Percentiles rank a stretch among this genome's conserved stretches.
phyloP scores from a whole-genome alignment of 1,140 invertebrate genomes.

The Leptoteleia sp. region DNA sequence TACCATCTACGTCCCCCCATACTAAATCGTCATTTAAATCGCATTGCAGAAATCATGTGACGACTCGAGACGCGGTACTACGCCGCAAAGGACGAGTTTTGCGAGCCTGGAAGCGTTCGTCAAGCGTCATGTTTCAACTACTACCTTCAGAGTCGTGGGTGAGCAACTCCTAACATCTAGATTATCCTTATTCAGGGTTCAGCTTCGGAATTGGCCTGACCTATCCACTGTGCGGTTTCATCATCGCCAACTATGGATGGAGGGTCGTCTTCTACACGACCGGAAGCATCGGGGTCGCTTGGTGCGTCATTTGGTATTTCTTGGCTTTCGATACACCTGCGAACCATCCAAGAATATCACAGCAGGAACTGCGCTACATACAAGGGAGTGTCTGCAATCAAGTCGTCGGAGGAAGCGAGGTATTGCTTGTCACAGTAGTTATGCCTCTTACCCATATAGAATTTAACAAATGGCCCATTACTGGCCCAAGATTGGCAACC shows the following conservation, averaged over 20 bases:
- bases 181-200: constrained; percentile 84
- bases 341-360: constrained; percentile 87
- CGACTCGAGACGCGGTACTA: constrained; percentile 54
- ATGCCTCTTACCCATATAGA: too few species aligned
- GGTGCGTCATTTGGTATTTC: constrained; percentile 88
- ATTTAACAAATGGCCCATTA: too few species aligned
- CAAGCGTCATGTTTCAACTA: constrained; percentile 80
- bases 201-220: constrained; percentile 88
- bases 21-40: constrained; percentile 79
- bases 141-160: constrained; percentile 75
- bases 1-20: constrained; percentile 71
- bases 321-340: constrained; percentile 88
- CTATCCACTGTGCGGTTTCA: constrained; percentile 86
- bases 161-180: constrained; percentile 79
- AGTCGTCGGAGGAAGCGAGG: constrained; percentile 78
- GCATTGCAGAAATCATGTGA: constrained; percentile 75
- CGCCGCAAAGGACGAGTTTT: constrained; percentile 68
- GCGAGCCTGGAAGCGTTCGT: constrained; percentile 72
- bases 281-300: constrained; percentile 84
- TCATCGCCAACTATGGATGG: constrained; percentile 86
- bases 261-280: constrained; percentile 86
- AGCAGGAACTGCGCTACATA: constrained; percentile 87
- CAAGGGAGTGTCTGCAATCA: constrained; percentile 83
- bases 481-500: too few species aligned
- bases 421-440: constrained; percentile 63